Base-by-base conservation (phyloP, 2,113 vertebrate genomes). In the Ailuropoda melanoleuca region DNA sequence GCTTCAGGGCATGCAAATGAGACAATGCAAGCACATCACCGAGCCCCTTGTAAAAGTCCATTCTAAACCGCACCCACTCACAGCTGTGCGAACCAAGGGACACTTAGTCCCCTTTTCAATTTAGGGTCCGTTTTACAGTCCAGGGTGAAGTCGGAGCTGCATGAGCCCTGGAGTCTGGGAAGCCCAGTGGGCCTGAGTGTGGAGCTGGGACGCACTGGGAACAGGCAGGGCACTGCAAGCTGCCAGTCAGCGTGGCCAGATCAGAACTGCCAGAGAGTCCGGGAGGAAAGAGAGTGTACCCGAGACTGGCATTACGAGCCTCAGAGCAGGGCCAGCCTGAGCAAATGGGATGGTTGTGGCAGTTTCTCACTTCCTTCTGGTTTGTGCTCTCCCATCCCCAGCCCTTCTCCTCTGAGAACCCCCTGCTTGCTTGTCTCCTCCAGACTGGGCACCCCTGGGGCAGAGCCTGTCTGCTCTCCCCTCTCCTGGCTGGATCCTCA, bases 81-180 rank as follows among this genome's bases (percentile, higher is more conserved):
- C 14, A 39, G 46, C 0, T 15, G 64, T n/a, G 58, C 2, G 15
- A 80, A 82, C 0, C 0, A 68, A 89, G 21, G 13, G 24, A 8
- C 88, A 53, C 55, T 88, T 58, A 17, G 75, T 31, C 7, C 1
- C 21, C 86, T 96, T 66, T 87, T 43, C 83, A 50, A 39, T 58
- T 97, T 64, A 39, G 84, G 31, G 78, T 34, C 34, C 72, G 39
- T 70, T 90, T 53, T 66, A 81, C 23, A 72, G 85, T 37, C n/a
- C 19, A 88, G 90, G 56, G 48, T 4, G 19, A 48, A 81, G 50
- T 15, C 23, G 60, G 34, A n/a, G 24, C 48, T 31, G 13, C 29
- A 23, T 24, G 1, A 43, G n/a, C 26, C 34, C 48, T 29, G n/a
- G 24, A 81, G 78, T 21, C 46, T 0, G 6, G 29, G 24, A 72